Evolutionary conservation across 2,888 invertebrate species (phyloP), one percentile per base, ranked within the genome.

Genomic region (Scaptomyza cyrtandrae): DNA sequence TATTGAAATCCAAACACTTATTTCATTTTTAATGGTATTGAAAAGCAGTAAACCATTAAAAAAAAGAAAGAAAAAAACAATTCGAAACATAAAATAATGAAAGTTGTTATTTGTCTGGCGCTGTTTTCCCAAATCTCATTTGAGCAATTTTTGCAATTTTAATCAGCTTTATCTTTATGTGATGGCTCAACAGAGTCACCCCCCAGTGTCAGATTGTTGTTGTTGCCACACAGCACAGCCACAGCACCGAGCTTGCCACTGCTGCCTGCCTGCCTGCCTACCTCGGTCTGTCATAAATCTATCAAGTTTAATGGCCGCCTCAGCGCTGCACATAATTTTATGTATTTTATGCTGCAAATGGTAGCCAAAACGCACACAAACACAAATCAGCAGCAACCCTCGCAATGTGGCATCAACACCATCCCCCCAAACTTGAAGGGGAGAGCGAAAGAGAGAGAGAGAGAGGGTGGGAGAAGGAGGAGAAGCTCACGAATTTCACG

Each of bases 221-320:
- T 68, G 62, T 64, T 71, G 63, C 50, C 50, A 50, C 49, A 49
- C 48, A 49, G 53, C 55, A 58, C 66, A 53, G 67, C 61, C n/a
- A n/a, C 29, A 56, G 61, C 45, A 54, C 58, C 43, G 2, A n/a
- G 39, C 14, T 9, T 67, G 61, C 54, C 59, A 63, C 50, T 60
- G 64, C n/a, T 56, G 59, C 13, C 29, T 56, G 52, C 49, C 89
- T 19, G 89, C n/a, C 39, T 74, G 41, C n/a, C 39, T 74, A 16
- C 41, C 41, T 41, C 41, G 9, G 59, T 66, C 71, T 89, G 90
- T 89, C 89, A 91, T 91, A 90, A 90, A 90, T 90, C 91, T 90
- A 90, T 90, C 90, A 90, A 80, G 85, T 89, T 91, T 90, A 91
- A 91, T 90, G 91, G 90, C 87, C 80, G 89, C 83, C 86, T 87